A percentile compares a stretch with the other conserved stretches of the same genome.
Conservation (phyloP, 2,113 vertebrate species). For the Oreochromis tanganicae region DNA sequence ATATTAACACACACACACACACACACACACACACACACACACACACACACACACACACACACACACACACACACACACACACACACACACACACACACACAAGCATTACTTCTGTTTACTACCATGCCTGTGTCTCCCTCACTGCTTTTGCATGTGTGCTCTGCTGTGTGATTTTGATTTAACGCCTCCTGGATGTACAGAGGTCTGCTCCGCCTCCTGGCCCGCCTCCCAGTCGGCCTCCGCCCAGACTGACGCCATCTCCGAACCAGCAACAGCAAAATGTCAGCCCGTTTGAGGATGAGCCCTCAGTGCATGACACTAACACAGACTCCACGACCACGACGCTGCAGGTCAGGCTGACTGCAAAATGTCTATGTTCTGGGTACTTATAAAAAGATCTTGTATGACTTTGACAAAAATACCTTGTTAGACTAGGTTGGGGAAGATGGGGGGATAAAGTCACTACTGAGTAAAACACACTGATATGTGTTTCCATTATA, state of each 20-base stretch:
- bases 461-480: background rate
- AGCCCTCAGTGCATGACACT: conserved; percentile 77
- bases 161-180: background rate
- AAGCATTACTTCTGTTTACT: background rate
- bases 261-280: conserved; percentile 82
- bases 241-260: conserved; percentile 83
- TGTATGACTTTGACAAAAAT: background rate
- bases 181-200: conserved; percentile 54
- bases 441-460: background rate
- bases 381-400: background rate
- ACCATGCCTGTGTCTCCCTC: background rate
- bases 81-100: background rate
- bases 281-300: conserved; percentile 76
- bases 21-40: too few relatives aligned
- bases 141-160: conserved; percentile 13
- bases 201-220: conserved; percentile 75
- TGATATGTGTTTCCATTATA: background rate
- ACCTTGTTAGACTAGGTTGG: background rate
- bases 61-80: too few relatives aligned
- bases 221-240: conserved; percentile 74
- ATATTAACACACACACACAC: too few relatives aligned
- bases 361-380: background rate
- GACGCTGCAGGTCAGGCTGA: conserved; percentile 81
- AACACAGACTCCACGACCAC: conserved; percentile 73
- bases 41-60: too few relatives aligned